Base-by-base conservation (phyloP, 35 echinoderm and acorn worm species). In the Diadema setosum region DNA sequence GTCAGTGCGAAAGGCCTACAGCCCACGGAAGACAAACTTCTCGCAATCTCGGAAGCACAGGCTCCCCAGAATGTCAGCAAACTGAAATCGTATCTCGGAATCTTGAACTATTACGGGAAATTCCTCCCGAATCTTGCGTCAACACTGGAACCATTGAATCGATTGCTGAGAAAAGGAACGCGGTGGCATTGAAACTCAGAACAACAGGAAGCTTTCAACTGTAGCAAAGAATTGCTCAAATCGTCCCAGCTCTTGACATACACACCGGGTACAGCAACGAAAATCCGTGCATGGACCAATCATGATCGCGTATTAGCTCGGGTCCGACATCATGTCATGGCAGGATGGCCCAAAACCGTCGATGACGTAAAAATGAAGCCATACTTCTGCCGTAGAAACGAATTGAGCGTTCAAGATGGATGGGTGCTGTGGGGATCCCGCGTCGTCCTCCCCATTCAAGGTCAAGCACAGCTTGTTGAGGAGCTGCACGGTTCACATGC, bases 361-460 rank as follows among this genome's bases (percentile, higher is more conserved):
- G n/a, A 52, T 9, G 48, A 52, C 48, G 48, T 11, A 9, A 52
- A 9, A 1, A 31, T 91, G 3, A 82, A 87, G 43, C 93, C 83
- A 14, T 95, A 91, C 25, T 82, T 49, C 18, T 17, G 26, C 5
- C 83, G 83, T 25, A 70, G 37, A 27, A 43, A 86, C 42, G 93
- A 91, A 83, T 18, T 95, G 24, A 82, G 81, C 24, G 48, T 90
- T 0, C 55, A 90, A 5, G 55, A 91, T 83, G 83, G 76, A 3
- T 95, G 93, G 41, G 30, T 91, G 30, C 37, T 91, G 63, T 95
- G 93, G 88, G 93, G 93, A 1, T 75, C 42, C 18, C 80, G 82
- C 17, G 87, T 94, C 16, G 59, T 94, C 5, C 58, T 91, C 17
- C 93, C 93, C 40, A 50, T 41, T 32, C 42, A 69, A 39, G 82